These are phyloP conservation scores for Rhadinocentrus ornatus DNA, from an alignment of 2,797 vertebrate genomes.

Conservation along the genomic window DNA sequence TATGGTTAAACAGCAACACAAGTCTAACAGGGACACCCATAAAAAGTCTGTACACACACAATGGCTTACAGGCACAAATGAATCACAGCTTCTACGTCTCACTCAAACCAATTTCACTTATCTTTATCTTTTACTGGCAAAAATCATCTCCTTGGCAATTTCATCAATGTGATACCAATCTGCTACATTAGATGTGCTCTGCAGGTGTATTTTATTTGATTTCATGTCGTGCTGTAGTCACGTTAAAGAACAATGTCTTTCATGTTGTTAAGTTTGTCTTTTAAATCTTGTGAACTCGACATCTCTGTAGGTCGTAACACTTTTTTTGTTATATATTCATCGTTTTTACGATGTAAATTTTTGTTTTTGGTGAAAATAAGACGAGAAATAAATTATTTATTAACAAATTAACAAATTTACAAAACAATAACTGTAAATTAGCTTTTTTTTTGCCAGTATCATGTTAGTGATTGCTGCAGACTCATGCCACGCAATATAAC, in stretches of 20 bases:
- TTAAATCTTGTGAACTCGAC: neutral
- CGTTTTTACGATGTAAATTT: no score
- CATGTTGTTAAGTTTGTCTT: constrained; percentile 17
- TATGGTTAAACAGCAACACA: neutral
- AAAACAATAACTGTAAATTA: neutral
- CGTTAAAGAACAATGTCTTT: constrained; percentile 31
- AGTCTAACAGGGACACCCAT: constrained; percentile 11
- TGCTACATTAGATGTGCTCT: constrained; percentile 32
- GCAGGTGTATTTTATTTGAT: constrained; percentile 54
- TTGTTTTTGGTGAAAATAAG: neutral
- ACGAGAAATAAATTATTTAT: neutral
- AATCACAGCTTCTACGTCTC: constrained; percentile 15
- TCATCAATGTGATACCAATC: constrained; percentile 44
- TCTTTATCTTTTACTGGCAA: constrained; percentile 43
- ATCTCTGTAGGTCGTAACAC: no score
- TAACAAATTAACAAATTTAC: neutral
- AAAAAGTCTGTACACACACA: neutral
- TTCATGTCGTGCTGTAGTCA: constrained; percentile 11
- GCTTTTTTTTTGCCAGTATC: neutral
- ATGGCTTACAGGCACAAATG: constrained; percentile 41
- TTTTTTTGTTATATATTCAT: neutral
- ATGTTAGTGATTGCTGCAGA: neutral
- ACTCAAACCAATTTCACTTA: constrained; percentile 37
- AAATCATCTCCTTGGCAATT: constrained; percentile 47
- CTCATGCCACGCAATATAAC: neutral